Conservation (phyloP, 2,797 vertebrate species). For the Myotis daubentonii region DNA sequence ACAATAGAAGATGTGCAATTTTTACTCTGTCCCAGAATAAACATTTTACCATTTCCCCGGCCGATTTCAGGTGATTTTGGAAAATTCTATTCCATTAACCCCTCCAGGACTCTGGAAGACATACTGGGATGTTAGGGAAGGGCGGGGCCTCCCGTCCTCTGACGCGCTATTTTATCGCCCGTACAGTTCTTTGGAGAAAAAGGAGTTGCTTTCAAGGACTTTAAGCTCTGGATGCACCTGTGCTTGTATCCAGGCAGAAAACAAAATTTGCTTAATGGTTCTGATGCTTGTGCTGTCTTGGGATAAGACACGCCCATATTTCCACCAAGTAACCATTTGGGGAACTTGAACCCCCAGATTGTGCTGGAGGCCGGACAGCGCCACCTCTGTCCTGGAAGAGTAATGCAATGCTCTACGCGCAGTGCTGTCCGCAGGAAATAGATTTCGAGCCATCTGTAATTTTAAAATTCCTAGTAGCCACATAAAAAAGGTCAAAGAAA, state of each 20-base stretch:
- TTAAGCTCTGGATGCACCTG: not conserved
- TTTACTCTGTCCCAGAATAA: constrained; percentile 36
- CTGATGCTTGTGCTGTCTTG: not conserved
- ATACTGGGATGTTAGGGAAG: not conserved
- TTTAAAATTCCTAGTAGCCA: not conserved
- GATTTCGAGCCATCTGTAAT: not conserved
- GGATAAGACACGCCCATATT: not conserved
- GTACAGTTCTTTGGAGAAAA: not conserved
- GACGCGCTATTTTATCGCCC: not conserved
- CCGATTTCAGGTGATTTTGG: not conserved
- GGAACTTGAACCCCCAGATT: not conserved
- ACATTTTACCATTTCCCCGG: not conserved
- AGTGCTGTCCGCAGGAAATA: not conserved
- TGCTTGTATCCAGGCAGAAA: not conserved
- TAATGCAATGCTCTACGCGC: not conserved
- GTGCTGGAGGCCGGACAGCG: not conserved
- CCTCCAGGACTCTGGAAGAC: not conserved
- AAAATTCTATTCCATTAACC: constrained; percentile 48
- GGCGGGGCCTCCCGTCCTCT: not conserved
- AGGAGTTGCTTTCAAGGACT: constrained; percentile 24
- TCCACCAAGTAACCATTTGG: not conserved
- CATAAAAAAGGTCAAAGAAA: not conserved
- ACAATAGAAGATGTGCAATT: constrained; percentile 18
- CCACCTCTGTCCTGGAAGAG: not conserved
- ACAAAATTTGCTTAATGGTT: constrained; percentile 19